Conservation (phyloP, 2,113 vertebrate genomes). For the Cryptotis parvus region DNA sequence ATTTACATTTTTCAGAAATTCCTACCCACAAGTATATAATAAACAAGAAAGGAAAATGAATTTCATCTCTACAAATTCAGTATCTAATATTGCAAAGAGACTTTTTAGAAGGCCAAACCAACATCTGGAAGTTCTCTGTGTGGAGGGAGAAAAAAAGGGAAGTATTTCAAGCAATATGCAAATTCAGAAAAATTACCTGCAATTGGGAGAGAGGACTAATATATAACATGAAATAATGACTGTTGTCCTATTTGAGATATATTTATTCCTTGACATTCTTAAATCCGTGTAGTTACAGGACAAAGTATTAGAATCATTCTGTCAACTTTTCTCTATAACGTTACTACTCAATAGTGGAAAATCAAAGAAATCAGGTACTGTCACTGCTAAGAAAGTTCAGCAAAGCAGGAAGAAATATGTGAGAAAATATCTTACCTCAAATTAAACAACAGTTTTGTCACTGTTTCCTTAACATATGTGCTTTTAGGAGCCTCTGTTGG, state of each 20-base stretch:
- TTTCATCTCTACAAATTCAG: neutral
- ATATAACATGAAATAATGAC: neutral
- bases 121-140: neutral
- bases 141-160: neutral
- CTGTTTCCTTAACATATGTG: constrained; percentile 51
- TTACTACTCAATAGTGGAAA: neutral
- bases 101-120: constrained; percentile 23
- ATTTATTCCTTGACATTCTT: neutral
- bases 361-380: neutral
- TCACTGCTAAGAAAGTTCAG: constrained; percentile 15
- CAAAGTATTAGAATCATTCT: constrained; percentile 16
- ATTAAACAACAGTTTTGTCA: constrained; percentile 63
- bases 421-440: constrained; percentile 74
- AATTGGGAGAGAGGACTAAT: neutral
- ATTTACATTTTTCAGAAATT: neutral
- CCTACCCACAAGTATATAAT: neutral
- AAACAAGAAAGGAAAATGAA: neutral
- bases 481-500: constrained; percentile 11
- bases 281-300: neutral
- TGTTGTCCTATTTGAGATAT: neutral
- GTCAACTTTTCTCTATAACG: neutral
- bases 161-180: neutral
- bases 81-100: constrained; percentile 13
- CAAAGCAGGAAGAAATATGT: constrained; percentile 7
- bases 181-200: constrained; percentile 1